phyloP scores from a whole-genome alignment of 2,888 invertebrate genomes.

The Hemicrepidius hirtus region DNA sequence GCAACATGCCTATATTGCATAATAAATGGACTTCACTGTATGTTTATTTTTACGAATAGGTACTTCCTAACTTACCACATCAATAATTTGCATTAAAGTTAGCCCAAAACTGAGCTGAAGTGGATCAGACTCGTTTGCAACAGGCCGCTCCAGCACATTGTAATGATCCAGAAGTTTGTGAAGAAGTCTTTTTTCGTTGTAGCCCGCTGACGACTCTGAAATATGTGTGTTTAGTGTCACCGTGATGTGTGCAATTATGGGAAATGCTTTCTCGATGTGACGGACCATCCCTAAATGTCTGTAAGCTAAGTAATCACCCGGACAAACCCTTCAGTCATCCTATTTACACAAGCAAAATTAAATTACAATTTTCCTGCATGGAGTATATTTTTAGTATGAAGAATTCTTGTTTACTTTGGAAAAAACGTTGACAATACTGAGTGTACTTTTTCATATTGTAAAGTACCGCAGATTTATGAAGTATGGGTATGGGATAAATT shows the following conservation, averaged over 20 bases:
- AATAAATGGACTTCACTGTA: too few species aligned
- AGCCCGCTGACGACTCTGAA: conserved; percentile 88
- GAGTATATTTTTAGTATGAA: too few species aligned
- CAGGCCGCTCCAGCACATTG: conserved; percentile 95
- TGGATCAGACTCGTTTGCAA: conserved; percentile 97
- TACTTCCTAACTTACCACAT: conserved; percentile 85
- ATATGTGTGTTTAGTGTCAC: conserved; percentile 48
- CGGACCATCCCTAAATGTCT: not conserved
- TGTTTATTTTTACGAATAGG: not conserved
- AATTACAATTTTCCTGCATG: too few species aligned
- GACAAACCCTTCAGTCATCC: too few species aligned
- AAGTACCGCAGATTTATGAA: too few species aligned
- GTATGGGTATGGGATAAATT: too few species aligned
- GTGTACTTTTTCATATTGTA: too few species aligned
- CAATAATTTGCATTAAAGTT: conserved; percentile 98
- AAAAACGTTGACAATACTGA: too few species aligned
- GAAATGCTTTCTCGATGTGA: not conserved
- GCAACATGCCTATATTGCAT: too few species aligned
- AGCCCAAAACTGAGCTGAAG: conserved; percentile 96
- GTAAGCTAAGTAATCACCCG: too few species aligned
- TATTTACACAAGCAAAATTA: too few species aligned
- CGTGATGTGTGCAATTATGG: not conserved
- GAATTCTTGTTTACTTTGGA: too few species aligned
- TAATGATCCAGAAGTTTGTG: conserved; percentile 94
- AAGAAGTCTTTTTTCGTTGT: conserved; percentile 93